Percentiles rank a stretch among this genome's conserved stretches.
Evolutionary conservation across 2,888 invertebrate species (phyloP).

Genomic region (Catocala fraxini): DNA sequence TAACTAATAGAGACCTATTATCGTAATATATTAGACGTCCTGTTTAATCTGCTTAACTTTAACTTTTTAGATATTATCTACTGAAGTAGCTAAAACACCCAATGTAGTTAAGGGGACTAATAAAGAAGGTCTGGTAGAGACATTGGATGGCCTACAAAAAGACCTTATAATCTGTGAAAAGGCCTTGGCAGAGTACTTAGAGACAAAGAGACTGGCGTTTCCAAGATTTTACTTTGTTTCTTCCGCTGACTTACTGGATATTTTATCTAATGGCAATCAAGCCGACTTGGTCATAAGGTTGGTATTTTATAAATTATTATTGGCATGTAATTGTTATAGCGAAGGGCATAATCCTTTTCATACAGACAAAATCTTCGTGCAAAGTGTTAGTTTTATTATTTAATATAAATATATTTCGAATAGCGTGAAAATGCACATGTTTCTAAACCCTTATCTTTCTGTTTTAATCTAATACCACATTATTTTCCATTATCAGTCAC

Average conservation of each 20-base stretch:
- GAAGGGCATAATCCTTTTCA: too few species aligned
- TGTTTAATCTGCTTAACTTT: not conserved
- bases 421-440: too few species aligned
- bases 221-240: conserved; percentile 99
- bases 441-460: too few species aligned
- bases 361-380: too few species aligned
- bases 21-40: too few species aligned
- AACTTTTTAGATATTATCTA: conserved; percentile 88
- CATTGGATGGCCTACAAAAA: conserved; percentile 94
- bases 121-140: conserved; percentile 92
- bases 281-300: conserved; percentile 93
- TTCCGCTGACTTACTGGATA: conserved; percentile 97
- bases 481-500: too few species aligned
- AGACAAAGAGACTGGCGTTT: conserved; percentile 98
- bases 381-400: too few species aligned
- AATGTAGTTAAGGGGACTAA: conserved; percentile 98
- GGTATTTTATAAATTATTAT: not conserved
- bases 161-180: conserved; percentile 97
- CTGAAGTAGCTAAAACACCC: conserved; percentile 92
- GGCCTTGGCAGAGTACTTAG: conserved; percentile 98
- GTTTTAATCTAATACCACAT: too few species aligned
- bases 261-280: conserved; percentile 98
- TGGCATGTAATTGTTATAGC: too few species aligned
- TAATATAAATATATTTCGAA: too few species aligned
- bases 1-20: too few species aligned